Evolutionary conservation across 2,797 vertebrate genomes (phyloP).

Genomic region (Allobates femoralis): DNA sequence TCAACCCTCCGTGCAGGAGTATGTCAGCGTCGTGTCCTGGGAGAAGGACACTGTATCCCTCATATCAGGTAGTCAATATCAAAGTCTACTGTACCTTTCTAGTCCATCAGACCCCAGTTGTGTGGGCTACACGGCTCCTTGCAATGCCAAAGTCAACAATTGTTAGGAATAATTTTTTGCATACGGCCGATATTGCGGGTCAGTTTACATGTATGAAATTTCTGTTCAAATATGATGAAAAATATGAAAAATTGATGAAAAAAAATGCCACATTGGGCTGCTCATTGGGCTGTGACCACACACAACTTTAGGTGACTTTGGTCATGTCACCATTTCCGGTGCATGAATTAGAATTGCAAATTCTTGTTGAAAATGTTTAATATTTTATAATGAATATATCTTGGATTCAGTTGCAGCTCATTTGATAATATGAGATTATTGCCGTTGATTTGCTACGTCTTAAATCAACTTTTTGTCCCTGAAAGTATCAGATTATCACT

Average conservation of each 20-base stretch:
- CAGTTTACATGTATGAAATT: neutral
- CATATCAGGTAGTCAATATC: conserved; percentile 85
- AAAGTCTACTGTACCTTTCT: too few species aligned
- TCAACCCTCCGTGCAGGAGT: conserved; percentile 97
- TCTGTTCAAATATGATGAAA: neutral
- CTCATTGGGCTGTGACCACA: neutral
- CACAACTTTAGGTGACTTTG: neutral
- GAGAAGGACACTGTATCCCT: conserved; percentile 98
- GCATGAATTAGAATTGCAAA: neutral
- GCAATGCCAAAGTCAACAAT: neutral
- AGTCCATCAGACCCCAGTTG: neutral
- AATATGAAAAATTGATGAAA: too few species aligned
- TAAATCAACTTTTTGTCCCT: neutral
- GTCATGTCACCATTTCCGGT: neutral
- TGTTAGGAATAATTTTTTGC: neutral
- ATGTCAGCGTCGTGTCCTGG: conserved; percentile 98
- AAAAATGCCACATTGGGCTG: neutral
- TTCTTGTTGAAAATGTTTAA: neutral
- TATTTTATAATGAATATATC: too few species aligned
- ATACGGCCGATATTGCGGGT: neutral
- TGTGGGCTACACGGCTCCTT: neutral
- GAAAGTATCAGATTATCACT: neutral
- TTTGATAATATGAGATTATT: neutral
- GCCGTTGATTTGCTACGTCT: neutral
- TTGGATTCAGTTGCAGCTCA: neutral